Base-by-base conservation (phyloP, 1,140 invertebrate genomes). In the Drosophila parvula region DNA sequence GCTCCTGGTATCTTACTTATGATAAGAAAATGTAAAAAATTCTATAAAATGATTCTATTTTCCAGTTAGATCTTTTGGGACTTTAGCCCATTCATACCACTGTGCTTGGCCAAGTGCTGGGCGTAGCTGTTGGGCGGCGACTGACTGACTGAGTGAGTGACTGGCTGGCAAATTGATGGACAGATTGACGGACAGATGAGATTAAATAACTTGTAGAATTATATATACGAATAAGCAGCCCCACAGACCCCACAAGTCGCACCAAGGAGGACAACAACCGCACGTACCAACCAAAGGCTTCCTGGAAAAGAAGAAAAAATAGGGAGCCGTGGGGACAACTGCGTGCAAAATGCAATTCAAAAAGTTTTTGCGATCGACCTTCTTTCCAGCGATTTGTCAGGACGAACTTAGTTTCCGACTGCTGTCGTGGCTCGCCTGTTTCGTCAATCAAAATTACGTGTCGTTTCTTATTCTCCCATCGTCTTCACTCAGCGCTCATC, bases 141-240 rank as follows among this genome's bases (percentile, higher is more conserved):
- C 63, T 60, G 44, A 59, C 65, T 51, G 73, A 50, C 34, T 53
- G 76, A 74, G 56, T 74, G 81, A 78, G 48, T 45, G 69, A 78
- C 74, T 75, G 67, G 73, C 75, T 81, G 85, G 79, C 86, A 90
- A 90, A 90, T 90, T 90, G 85, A 86, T 75, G 86, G 79, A 82
- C 86, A 90, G 79, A 79, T 90, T 90, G 85, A 90, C 85, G 83
- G 85, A 86, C 85, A 90, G 86, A 90, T 85, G 81, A 86, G 86
- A 90, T 90, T 90, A 90, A 90, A 90, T 90, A 90, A 90, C 86
- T 90, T 82, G 86, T 81, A 90, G 63, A 78, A 77, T 82, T 67
- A 71, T 68, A 67, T 58, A 69, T 47, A 61, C 44, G 51, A 62
- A 47, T 74, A 82, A 22, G 38, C 44, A 55, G n/a, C 32, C 36